phyloP scores from a whole-genome alignment of 2,888 invertebrate genomes.

The Rotaria sp. region DNA sequence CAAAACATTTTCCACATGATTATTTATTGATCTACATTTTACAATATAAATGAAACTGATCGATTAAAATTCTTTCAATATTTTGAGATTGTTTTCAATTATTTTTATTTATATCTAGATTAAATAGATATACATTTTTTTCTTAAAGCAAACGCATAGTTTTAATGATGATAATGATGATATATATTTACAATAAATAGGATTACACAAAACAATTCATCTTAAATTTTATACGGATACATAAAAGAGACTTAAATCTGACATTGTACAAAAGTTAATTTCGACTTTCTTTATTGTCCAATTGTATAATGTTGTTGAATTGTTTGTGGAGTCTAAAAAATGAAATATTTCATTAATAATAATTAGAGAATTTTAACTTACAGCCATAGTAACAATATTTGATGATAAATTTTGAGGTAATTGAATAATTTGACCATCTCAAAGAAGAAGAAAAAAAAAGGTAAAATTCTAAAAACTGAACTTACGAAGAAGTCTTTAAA shows the following conservation, averaged over 20 bases:
- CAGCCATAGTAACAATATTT: constrained; percentile 9
- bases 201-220: not conserved
- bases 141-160: not conserved
- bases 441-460: not conserved
- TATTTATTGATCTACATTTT: no score
- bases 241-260: constrained; percentile 3
- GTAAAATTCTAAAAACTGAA: no score
- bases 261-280: not conserved
- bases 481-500: no score
- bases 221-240: not conserved
- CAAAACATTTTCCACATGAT: no score
- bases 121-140: not conserved
- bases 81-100: not conserved
- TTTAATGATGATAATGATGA: not conserved
- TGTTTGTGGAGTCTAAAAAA: not conserved
- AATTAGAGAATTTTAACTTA: not conserved
- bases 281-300: not conserved
- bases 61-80: no score
- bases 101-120: not conserved
- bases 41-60: no score
- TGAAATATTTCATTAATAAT: not conserved
- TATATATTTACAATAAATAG: not conserved
- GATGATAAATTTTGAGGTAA: not conserved
- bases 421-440: constrained; percentile 18
- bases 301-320: constrained; percentile 3